Conservation (phyloP, 2,113 vertebrate species). For the Pterocles orientalis region DNA sequence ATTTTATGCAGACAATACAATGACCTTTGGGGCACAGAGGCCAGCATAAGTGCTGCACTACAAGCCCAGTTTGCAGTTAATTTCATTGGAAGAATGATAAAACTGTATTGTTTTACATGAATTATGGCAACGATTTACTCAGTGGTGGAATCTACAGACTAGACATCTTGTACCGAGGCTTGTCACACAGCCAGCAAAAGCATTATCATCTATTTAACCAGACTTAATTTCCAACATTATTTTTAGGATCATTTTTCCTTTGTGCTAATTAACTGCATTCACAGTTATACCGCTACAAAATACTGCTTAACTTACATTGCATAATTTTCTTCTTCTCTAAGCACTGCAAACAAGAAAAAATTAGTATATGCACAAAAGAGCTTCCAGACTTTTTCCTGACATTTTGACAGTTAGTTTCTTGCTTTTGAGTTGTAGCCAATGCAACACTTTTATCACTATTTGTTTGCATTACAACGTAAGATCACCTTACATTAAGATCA, state of each 20-base stretch:
- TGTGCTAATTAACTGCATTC: slow-evolving; percentile 28
- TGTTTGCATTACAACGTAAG: neutral
- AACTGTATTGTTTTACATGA: slow-evolving; percentile 29
- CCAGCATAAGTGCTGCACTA: slow-evolving; percentile 1
- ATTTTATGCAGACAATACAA: slow-evolving; percentile 34
- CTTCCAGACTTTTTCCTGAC: neutral
- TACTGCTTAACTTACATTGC: neutral
- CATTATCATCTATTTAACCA: slow-evolving; percentile 28
- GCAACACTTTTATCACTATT: neutral
- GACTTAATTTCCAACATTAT: slow-evolving; percentile 4
- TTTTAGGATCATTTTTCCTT: slow-evolving; percentile 25
- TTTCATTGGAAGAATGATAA: slow-evolving; percentile 42
- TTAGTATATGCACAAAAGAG: neutral
- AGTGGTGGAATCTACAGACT: slow-evolving; percentile 28
- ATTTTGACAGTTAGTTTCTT: neutral
- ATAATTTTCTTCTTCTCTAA: neutral
- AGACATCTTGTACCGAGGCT: slow-evolving; percentile 20
- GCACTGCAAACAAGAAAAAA: neutral
- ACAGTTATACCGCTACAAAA: neutral
- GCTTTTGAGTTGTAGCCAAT: neutral
- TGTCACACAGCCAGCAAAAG: slow-evolving; percentile 49
- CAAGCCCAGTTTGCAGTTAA: neutral
- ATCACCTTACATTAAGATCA: neutral
- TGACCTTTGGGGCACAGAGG: neutral
- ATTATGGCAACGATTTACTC: slow-evolving; percentile 1